Percentiles rank a stretch among this genome's conserved stretches.
phyloP scores from a whole-genome alignment of 2,888 invertebrate species.

The Eupithecia dodoneata region DNA sequence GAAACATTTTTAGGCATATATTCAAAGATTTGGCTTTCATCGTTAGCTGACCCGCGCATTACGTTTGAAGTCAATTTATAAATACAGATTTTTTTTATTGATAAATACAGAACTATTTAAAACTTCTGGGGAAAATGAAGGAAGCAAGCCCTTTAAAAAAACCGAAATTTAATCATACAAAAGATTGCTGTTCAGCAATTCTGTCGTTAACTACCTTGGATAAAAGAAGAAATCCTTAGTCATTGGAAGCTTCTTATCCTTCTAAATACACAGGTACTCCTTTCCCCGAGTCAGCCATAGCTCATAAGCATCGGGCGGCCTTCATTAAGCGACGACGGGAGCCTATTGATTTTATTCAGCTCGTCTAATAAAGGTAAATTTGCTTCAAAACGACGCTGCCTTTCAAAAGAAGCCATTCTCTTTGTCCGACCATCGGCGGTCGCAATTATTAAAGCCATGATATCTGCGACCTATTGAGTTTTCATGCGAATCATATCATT shows the following conservation, averaged over 20 bases:
- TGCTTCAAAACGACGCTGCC: constrained; percentile 60
- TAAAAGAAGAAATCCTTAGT: neutral
- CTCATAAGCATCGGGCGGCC: constrained; percentile 73
- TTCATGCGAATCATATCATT: constrained; percentile 46
- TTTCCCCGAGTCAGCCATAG: constrained; percentile 62
- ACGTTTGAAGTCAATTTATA: too few relatives aligned
- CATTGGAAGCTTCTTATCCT: constrained; percentile 47
- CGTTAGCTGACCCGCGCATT: too few relatives aligned
- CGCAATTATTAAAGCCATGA: constrained; percentile 61
- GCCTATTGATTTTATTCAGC: constrained; percentile 75
- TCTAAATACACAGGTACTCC: constrained; percentile 43
- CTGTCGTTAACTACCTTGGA: neutral
- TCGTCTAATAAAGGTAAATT: constrained; percentile 70
- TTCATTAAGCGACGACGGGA: constrained; percentile 70
- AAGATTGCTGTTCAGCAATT: neutral
- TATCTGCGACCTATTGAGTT: constrained; percentile 51
- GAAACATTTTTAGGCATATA: neutral
- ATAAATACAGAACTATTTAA: too few relatives aligned
- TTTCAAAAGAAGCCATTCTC: constrained; percentile 64
- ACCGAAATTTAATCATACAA: too few relatives aligned
- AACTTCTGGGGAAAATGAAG: too few relatives aligned
- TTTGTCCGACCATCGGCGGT: constrained; percentile 58
- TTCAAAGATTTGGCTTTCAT: too few relatives aligned
- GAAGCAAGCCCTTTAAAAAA: too few relatives aligned
- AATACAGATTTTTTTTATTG: too few relatives aligned